Evolutionary conservation across 2,888 invertebrate species (phyloP).

Genomic region (Malachius bipustulatus): DNA sequence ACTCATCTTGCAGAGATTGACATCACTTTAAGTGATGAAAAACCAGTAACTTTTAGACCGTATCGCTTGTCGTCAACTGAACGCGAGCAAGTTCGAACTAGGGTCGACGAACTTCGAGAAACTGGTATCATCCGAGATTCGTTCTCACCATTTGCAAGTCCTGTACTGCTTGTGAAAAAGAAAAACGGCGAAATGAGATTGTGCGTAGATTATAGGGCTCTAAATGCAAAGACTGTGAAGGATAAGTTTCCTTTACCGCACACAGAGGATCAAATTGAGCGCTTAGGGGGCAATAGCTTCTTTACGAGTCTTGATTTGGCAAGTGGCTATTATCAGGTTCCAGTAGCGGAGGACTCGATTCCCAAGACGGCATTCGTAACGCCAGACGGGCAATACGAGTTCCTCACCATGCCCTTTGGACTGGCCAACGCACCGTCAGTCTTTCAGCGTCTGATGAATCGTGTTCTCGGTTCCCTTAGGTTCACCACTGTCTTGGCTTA

Average conservation of each 20-base stretch:
- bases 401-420: conserved; percentile 26
- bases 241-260: conserved; percentile 25
- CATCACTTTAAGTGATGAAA: neutral
- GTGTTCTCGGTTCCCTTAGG: neutral
- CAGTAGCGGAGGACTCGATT: conserved; percentile 19
- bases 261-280: conserved; percentile 24
- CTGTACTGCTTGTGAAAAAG: conserved; percentile 19
- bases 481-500: too few species aligned
- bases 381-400: conserved; percentile 26
- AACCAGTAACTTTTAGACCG: conserved; percentile 9
- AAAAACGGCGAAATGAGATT: conserved; percentile 18
- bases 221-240: conserved; percentile 24
- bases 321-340: conserved; percentile 25
- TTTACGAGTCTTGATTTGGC: conserved; percentile 25
- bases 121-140: conserved; percentile 16
- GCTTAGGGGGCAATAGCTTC: conserved; percentile 19
- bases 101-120: conserved; percentile 14
- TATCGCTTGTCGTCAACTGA: conserved; percentile 20
- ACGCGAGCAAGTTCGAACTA: conserved; percentile 14
- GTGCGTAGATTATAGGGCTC: conserved; percentile 22
- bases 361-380: conserved; percentile 25
- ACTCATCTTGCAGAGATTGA: neutral
- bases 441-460: conserved; percentile 23
- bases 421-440: conserved; percentile 26
- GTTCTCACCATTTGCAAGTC: conserved; percentile 21